Evolutionary conservation across 2,113 vertebrate genomes (phyloP).

Genomic region (Perccottus glenii): DNA sequence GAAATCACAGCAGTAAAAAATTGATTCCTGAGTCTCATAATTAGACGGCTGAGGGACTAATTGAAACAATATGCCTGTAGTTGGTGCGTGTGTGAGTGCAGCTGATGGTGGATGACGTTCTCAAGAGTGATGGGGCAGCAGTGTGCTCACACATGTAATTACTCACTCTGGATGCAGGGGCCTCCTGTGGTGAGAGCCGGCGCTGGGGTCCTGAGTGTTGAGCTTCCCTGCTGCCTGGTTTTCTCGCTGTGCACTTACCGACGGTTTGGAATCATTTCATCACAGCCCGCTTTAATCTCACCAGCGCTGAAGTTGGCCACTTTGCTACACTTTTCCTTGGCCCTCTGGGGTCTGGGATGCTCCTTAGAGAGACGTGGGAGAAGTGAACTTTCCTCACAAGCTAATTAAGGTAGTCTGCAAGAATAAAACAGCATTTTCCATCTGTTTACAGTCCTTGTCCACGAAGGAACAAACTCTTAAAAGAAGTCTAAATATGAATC

Average conservation of each 20-base stretch:
- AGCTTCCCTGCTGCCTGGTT: conserved; percentile 45
- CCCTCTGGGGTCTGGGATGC: conserved; percentile 10
- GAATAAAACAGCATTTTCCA: conserved; percentile 12
- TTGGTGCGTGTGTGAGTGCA: conserved; percentile 18
- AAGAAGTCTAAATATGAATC: conserved; percentile 18
- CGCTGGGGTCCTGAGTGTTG: conserved; percentile 52
- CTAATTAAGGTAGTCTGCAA: conserved; percentile 41
- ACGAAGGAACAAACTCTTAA: neutral
- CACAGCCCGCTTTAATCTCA: conserved; percentile 60
- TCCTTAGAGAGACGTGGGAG: conserved; percentile 11
- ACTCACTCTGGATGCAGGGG: conserved; percentile 45
- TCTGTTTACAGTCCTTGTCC: conserved; percentile 18
- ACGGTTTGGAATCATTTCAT: conserved; percentile 61
- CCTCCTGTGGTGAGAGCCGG: conserved; percentile 50
- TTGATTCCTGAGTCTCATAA: conserved; percentile 45
- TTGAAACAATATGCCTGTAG: conserved; percentile 30
- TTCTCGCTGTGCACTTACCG: conserved; percentile 41
- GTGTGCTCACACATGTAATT: conserved; percentile 61
- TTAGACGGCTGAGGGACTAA: conserved; percentile 36
- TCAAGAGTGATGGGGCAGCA: conserved; percentile 38
- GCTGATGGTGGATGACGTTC: conserved; percentile 45
- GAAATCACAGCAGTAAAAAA: conserved; percentile 35
- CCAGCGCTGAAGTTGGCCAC: conserved; percentile 4
- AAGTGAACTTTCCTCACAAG: conserved; percentile 33
- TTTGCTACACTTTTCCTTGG: conserved; percentile 24